Base-by-base conservation (phyloP, 2,797 vertebrate genomes). In the Alauda arvensis region DNA sequence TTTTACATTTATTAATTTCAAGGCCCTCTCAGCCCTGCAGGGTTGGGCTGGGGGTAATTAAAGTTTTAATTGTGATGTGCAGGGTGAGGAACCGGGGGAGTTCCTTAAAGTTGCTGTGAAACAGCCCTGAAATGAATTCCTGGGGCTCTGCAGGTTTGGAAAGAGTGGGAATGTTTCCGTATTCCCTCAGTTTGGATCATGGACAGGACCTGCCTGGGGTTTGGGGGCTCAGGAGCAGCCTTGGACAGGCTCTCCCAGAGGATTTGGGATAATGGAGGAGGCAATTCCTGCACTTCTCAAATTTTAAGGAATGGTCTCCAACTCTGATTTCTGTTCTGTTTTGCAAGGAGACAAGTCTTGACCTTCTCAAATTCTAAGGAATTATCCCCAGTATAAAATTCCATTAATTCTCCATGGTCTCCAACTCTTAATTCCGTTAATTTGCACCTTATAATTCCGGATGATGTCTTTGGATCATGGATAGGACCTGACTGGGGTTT, bases 1-100 rank as follows among this genome's bases (percentile, higher is more conserved):
- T 71, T 87, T 83, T 39, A 87, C 77, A 62, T 87, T 79, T 85
- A 81, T 85, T 70, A 59, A 40, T 42, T 92, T 89, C 78, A 91
- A 85, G 80, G 52, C 40, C 49, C 37, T 87, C 82, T 88, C 66
- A 49, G 5, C 75, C 68, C 70, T 52, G 67, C 62, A 18, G 70
- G 71, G 39, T 2, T n/a, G 43, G 80, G 18, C 56, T 51, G 25
- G 31, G 5, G 34, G 65, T 63, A 72, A 89, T 92, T 87, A 83
- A 87, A 56, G 40, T 24, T 45, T 83, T 60, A 79, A 79, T 56
- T 65, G 61, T 19, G 29, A 51, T 18, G 72, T 5, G 40, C 26
- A 9, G 48, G 24, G 37, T 16, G 60, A 89, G 83, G 70, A 76
- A 56, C 9, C 7, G 1, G 3, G 17, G n/a, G 24, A 48, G 40